These are phyloP conservation scores for Botia almorhae DNA, from an alignment of 2,797 vertebrate species.

Conservation along the genomic window DNA sequence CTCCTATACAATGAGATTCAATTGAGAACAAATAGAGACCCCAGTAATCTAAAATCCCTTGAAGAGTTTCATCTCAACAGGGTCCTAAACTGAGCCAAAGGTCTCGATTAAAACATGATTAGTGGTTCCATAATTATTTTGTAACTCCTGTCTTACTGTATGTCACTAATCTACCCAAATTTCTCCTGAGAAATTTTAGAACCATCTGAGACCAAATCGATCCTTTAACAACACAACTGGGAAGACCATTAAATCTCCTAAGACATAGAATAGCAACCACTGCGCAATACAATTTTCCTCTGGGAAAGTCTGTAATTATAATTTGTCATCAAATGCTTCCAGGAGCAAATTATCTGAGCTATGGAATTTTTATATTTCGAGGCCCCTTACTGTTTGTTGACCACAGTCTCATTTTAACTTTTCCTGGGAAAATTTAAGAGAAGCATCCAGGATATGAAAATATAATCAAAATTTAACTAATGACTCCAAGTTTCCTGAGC, in stretches of 20 bases:
- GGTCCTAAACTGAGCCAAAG: neutral
- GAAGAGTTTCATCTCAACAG: neutral
- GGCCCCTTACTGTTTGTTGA: too few species aligned
- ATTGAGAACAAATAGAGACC: neutral
- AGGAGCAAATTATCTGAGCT: too few species aligned
- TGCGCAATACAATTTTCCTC: neutral
- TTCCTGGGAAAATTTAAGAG: too few species aligned
- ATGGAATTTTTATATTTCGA: too few species aligned
- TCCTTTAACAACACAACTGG: neutral
- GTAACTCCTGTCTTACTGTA: neutral
- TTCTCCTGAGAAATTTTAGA: neutral
- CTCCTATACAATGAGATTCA: neutral
- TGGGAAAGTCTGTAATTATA: neutral
- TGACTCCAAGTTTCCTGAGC: too few species aligned
- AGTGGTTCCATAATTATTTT: neutral
- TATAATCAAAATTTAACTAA: too few species aligned
- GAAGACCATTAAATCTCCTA: neutral
- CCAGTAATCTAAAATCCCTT: too few species aligned
- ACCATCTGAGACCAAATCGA: neutral
- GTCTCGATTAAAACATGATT: neutral
- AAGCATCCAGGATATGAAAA: too few species aligned
- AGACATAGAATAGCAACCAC: neutral
- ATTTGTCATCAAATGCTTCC: too few species aligned
- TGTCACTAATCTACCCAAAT: neutral
- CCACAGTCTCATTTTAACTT: too few species aligned